phyloP scores from a whole-genome alignment of 2,888 invertebrate species.

The Omphaloscelis lunosa region DNA sequence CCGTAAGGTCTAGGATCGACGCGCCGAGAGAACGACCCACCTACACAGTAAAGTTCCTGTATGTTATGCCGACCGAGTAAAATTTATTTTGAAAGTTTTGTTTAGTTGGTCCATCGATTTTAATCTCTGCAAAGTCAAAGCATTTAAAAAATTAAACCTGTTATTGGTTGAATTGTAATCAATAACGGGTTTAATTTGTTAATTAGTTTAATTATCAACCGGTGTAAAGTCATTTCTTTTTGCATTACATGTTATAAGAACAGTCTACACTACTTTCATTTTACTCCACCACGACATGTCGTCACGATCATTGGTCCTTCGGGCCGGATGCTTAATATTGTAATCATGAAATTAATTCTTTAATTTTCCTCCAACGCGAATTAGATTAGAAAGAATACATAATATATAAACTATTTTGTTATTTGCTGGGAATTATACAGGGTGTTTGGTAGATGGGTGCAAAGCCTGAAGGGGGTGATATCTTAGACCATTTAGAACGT shows the following conservation, averaged over 20 bases:
- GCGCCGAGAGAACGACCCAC: slow-evolving; percentile 96
- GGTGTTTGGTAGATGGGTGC: too few relatives aligned
- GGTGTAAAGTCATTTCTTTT: not conserved
- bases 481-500: too few relatives aligned
- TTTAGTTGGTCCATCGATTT: not conserved
- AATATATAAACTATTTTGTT: too few relatives aligned
- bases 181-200: too few relatives aligned
- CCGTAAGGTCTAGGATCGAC: slow-evolving; percentile 95
- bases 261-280: not conserved
- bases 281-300: not conserved
- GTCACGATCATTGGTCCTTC: not conserved
- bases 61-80: not conserved
- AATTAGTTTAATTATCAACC: not conserved
- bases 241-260: not conserved
- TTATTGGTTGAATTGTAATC: too few relatives aligned
- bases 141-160: too few relatives aligned
- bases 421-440: too few relatives aligned
- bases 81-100: not conserved
- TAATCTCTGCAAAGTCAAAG: too few relatives aligned
- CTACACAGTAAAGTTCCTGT: slow-evolving; percentile 81
- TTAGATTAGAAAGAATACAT: not conserved
- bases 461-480: too few relatives aligned
- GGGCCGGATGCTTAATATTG: slow-evolving; percentile 11
- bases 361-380: not conserved
- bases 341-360: slow-evolving; percentile 5